Base-by-base conservation (phyloP, 2,113 vertebrate genomes). In the Amphiprion ocellaris region DNA sequence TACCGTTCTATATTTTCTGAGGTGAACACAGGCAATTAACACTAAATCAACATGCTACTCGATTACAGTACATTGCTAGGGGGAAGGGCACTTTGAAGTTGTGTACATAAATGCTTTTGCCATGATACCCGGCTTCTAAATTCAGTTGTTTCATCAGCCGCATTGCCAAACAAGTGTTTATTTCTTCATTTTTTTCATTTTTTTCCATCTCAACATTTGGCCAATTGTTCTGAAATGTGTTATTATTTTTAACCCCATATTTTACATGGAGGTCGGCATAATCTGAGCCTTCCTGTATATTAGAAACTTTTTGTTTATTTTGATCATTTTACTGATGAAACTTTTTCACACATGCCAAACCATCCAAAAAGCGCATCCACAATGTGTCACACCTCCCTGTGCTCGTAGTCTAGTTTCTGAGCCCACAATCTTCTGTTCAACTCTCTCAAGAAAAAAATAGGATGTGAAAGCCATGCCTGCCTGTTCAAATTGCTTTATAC, bases 391-490 rank as follows among this genome's bases (percentile, higher is more conserved):
- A 83, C 86, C 84, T 82, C 69, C 82, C 81, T 69, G 72, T 74
- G 68, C 85, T 87, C 60, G 17, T 84, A 84, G 85, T 79, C 61
- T 41, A 85, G 61, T 54, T 86, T 86, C 87, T 76, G 81, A 90
- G 79, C 85, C 84, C 82, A 82, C 72, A 39, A 69, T 67, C 69
- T 79, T 90, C 89, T 87, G 77, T 93, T 92, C 58, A 86, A 90
- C 84, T 90, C 86, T 91, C 90, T 94, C 90, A 94, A 90, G 87
- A 92, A 92, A 89, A 87, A 93, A 92, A 92, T 93, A 95, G 95
- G 95, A 96, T 95, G 93, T 95, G 93, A 95, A 96, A 96, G 95
- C 95, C 95, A 95, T 96, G 95, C 94, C 94, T 95, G 94, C 95
- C 95, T 95, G 94, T 95, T 96, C 91, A 91, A 93, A 95, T 96